A percentile compares a stretch with the other conserved stretches of the same genome.
phyloP scores from a whole-genome alignment of 2,113 vertebrate species.

The Epinephelus moara region DNA sequence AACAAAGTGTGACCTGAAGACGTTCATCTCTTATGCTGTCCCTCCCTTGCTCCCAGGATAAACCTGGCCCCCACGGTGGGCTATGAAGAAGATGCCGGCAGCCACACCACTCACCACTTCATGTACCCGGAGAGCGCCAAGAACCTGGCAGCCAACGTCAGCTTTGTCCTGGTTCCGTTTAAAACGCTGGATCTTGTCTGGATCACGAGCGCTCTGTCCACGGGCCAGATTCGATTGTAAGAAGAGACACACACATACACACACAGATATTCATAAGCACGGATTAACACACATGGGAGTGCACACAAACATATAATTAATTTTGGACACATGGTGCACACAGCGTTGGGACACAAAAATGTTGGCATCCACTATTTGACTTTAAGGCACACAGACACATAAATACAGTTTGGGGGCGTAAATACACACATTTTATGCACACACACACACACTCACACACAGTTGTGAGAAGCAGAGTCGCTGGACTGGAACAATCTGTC shows the following conservation, averaged over 20 bases:
- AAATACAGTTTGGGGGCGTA: neutral
- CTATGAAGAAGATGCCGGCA: slow-evolving; percentile 94
- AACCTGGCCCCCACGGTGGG: slow-evolving; percentile 97
- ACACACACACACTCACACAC: slow-evolving; percentile 22
- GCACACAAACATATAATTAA: neutral
- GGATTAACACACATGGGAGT: slow-evolving; percentile 31
- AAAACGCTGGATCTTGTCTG: slow-evolving; percentile 98
- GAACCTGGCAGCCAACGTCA: slow-evolving; percentile 95
- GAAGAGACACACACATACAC: slow-evolving; percentile 53
- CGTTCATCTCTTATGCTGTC: neutral
- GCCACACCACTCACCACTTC: slow-evolving; percentile 97
- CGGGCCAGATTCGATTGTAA: slow-evolving; percentile 97
- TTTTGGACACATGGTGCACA: neutral
- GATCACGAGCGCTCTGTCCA: slow-evolving; percentile 98
- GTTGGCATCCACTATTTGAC: neutral
- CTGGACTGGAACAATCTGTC: slow-evolving; percentile 30
- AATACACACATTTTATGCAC: neutral
- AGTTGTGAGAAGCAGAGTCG: slow-evolving; percentile 19
- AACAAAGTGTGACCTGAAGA: neutral
- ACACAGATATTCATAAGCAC: neutral
- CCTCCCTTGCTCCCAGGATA: slow-evolving; percentile 84
- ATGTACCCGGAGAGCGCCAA: slow-evolving; percentile 99
- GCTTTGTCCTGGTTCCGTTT: slow-evolving; percentile 98
- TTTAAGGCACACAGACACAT: neutral
- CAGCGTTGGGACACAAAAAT: neutral